Evolutionary conservation across 2,888 invertebrate genomes (phyloP).

Genomic region (Anagyrus pseudococci): DNA sequence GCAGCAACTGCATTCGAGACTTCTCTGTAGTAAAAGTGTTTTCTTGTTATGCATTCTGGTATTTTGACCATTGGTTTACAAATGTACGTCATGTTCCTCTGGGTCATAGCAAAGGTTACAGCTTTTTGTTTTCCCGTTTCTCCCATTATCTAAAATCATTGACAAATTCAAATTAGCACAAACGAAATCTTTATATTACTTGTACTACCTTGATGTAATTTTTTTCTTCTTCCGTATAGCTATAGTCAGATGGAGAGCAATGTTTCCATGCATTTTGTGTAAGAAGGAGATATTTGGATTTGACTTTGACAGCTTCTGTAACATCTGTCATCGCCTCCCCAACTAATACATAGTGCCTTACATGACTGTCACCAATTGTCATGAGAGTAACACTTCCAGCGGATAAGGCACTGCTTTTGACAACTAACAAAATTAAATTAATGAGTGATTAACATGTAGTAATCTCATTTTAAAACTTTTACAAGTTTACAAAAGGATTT

Average conservation of each 20-base stretch:
- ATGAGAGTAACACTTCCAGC: conserved; percentile 68
- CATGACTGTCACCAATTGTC: conserved; percentile 65
- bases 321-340: conserved; percentile 67
- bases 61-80: not conserved
- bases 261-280: conserved; percentile 67
- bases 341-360: conserved; percentile 65
- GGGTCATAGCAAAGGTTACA: no score
- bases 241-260: conserved; percentile 65
- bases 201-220: conserved; percentile 62
- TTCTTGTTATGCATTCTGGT: not conserved
- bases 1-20: not conserved
- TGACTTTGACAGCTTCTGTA: conserved; percentile 64
- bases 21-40: not conserved
- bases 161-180: not conserved
- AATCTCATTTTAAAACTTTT: no score
- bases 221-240: conserved; percentile 52
- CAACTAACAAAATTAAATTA: not conserved
- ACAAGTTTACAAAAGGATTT: not conserved
- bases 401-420: conserved; percentile 65
- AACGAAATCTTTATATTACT: not conserved
- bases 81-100: not conserved
- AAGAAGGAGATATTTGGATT: conserved; percentile 66
- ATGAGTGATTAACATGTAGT: not conserved
- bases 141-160: conserved; percentile 13
- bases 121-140: not conserved